Evolutionary conservation across 2,888 invertebrate species (phyloP).

Genomic region (Adelphocoris suturalis): DNA sequence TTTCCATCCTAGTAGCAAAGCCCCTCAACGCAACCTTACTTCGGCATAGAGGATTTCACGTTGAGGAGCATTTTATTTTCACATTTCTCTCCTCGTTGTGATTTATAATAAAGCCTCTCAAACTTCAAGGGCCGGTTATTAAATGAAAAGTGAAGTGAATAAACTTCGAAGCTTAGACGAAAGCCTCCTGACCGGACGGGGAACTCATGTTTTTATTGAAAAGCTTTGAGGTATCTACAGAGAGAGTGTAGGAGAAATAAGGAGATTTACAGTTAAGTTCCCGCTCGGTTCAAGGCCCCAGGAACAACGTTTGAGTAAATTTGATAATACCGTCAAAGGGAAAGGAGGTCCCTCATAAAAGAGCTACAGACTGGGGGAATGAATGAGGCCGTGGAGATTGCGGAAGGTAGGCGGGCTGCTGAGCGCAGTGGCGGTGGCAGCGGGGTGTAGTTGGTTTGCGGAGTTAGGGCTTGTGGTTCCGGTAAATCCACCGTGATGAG

Average conservation of each 20-base stretch:
- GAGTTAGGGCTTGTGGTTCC: slow-evolving; percentile 67
- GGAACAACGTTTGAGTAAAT: slow-evolving; percentile 60
- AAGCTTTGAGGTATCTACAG: background rate
- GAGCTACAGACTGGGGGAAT: background rate
- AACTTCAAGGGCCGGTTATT: background rate
- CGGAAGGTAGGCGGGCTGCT: background rate
- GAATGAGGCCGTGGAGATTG: slow-evolving; percentile 40
- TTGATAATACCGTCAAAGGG: slow-evolving; percentile 67
- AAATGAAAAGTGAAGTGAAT: background rate
- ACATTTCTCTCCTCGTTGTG: too few species aligned
- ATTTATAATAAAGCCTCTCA: background rate
- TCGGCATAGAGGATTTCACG: too few species aligned
- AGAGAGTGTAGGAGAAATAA: background rate
- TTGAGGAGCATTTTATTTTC: too few species aligned
- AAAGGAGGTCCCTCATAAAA: slow-evolving; percentile 46
- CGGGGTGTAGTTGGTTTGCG: slow-evolving; percentile 66
- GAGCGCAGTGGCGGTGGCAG: background rate
- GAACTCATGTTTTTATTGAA: background rate
- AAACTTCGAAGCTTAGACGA: background rate
- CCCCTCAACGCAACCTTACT: too few species aligned
- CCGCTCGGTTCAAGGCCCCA: background rate
- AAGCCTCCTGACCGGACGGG: background rate
- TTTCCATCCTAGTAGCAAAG: too few species aligned
- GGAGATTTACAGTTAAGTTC: slow-evolving; percentile 43
- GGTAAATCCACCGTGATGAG: slow-evolving; percentile 71